phyloP scores from a whole-genome alignment of 2,797 vertebrate genomes.

The Anomalospiza imberbis region DNA sequence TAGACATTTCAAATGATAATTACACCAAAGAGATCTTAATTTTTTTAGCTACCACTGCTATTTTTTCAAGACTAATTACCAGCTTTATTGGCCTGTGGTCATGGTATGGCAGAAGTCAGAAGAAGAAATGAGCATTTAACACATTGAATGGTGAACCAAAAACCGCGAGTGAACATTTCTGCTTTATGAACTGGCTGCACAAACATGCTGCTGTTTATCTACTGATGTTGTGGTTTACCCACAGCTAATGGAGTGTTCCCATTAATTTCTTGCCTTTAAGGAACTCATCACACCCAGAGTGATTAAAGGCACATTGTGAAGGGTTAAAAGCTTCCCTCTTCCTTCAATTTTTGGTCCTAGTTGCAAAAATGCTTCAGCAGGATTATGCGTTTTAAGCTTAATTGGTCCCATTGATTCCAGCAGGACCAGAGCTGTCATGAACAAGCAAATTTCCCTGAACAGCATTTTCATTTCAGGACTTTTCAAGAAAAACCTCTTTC shows the following conservation, averaged over 20 bases:
- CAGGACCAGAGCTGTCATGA: slow-evolving; percentile 7
- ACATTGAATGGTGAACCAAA: slow-evolving; percentile 56
- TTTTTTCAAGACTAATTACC: slow-evolving; percentile 52
- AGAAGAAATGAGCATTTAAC: slow-evolving; percentile 60
- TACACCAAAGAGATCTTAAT: background rate
- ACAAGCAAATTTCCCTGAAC: background rate
- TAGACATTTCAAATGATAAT: background rate
- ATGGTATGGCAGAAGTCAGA: slow-evolving; percentile 45
- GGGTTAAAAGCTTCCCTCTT: slow-evolving; percentile 52
- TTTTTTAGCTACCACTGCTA: slow-evolving; percentile 24
- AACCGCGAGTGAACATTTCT: slow-evolving; percentile 53
- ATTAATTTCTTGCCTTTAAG: slow-evolving; percentile 68
- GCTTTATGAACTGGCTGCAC: slow-evolving; percentile 59
- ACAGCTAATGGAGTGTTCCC: slow-evolving; percentile 64
- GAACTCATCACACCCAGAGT: slow-evolving; percentile 53
- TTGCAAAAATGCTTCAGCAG: background rate
- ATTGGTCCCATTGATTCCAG: slow-evolving; percentile 24
- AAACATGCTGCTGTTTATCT: slow-evolving; percentile 64
- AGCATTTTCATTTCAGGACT: slow-evolving; percentile 52
- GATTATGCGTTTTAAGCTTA: background rate
- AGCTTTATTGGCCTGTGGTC: slow-evolving; percentile 51
- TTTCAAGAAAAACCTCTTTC: background rate
- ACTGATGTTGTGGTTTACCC: slow-evolving; percentile 70
- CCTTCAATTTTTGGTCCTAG: slow-evolving; percentile 47
- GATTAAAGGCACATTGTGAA: slow-evolving; percentile 70